phyloP scores from a whole-genome alignment of 2,113 vertebrate species.

The Oxyruncus cristatus region DNA sequence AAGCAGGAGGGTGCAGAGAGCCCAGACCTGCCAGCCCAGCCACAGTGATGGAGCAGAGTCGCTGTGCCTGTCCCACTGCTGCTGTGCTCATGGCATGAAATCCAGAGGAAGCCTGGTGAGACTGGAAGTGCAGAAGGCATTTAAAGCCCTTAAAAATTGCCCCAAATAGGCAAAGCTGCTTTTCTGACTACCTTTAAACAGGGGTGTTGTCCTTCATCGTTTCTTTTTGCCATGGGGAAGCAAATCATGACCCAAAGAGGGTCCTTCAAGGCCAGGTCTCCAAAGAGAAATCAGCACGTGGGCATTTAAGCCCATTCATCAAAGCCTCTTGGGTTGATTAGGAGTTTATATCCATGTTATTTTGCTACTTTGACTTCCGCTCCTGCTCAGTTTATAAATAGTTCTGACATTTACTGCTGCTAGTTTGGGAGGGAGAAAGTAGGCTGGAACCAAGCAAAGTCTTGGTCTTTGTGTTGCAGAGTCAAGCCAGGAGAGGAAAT shows the following conservation, averaged over 20 bases:
- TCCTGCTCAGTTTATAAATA: constrained; percentile 43
- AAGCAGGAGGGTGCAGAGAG: accelerated
- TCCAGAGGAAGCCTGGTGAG: background rate
- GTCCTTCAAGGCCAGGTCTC: background rate
- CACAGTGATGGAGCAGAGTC: accelerated
- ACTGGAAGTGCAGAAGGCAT: background rate
- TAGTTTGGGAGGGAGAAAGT: background rate
- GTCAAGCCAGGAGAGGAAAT: constrained; percentile 15
- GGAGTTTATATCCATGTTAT: constrained; percentile 2
- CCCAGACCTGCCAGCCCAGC: background rate
- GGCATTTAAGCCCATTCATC: background rate
- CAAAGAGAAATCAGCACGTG: background rate
- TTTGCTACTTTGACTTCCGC: constrained; percentile 27
- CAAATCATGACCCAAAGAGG: background rate
- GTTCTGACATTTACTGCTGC: constrained; percentile 56
- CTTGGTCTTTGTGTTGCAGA: background rate
- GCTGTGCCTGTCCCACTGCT: background rate
- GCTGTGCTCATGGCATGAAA: background rate
- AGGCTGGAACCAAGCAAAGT: background rate
- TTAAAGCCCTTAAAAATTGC: background rate
- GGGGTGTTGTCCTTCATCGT: background rate
- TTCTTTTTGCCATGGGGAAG: background rate
- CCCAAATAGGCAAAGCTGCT: background rate
- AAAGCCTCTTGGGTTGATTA: background rate
- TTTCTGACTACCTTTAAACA: background rate